These are phyloP conservation scores for Chondrosia reniformis DNA, from an alignment of 37 sponge, comb jelly and placozoan genomes.

Conservation along the genomic window DNA sequence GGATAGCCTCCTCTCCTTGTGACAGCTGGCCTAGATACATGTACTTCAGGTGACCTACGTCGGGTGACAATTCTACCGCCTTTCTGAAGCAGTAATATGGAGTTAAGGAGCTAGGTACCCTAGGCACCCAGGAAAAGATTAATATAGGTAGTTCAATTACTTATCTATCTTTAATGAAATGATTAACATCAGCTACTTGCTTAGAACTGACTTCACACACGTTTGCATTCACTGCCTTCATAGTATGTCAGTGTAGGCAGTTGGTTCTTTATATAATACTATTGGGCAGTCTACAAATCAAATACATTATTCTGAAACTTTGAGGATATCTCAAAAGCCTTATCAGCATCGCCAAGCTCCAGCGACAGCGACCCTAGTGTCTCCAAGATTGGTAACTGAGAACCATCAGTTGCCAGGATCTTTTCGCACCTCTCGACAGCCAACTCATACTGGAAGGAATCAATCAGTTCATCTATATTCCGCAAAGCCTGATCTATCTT, in stretches of 20 bases:
- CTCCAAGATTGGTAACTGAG: constrained; percentile 42
- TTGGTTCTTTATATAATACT: too few relatives aligned
- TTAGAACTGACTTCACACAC: too few relatives aligned
- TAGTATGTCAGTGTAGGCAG: too few relatives aligned
- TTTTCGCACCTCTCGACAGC: constrained; percentile 47
- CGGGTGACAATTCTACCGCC: constrained; percentile 42
- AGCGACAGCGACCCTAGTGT: constrained; percentile 49
- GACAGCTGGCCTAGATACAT: constrained; percentile 70
- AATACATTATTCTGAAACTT: too few relatives aligned
- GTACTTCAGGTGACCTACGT: constrained; percentile 63
- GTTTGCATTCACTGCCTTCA: too few relatives aligned
- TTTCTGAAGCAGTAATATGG: constrained; percentile 11
- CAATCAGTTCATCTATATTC: constrained; percentile 37
- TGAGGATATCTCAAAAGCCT: constrained; percentile 58
- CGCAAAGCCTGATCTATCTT: not conserved
- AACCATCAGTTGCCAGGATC: constrained; percentile 37
- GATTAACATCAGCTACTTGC: too few relatives aligned
- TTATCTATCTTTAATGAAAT: too few relatives aligned
- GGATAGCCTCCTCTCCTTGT: constrained; percentile 58
- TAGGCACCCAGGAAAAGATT: too few relatives aligned
- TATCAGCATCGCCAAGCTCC: constrained; percentile 52
- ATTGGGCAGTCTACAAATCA: too few relatives aligned
- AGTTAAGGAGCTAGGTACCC: constrained; percentile 27
- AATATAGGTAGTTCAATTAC: too few relatives aligned
- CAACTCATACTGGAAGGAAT: constrained; percentile 46